Conservation (phyloP, 2,888 invertebrate species). For the Oxystoma pomonae region DNA sequence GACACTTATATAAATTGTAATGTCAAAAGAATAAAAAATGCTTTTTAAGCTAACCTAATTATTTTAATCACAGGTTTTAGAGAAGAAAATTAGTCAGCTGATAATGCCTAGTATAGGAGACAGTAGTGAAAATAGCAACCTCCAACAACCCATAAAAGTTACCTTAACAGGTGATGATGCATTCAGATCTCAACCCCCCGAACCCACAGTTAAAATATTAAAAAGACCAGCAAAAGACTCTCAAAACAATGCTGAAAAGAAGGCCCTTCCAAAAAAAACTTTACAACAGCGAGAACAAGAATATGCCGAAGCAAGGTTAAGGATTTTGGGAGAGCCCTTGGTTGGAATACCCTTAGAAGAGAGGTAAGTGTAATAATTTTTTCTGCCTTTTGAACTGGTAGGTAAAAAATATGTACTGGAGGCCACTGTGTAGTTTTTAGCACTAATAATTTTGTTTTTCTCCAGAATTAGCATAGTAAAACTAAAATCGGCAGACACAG, state of each 20-base stretch:
- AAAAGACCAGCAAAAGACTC: slow-evolving; percentile 60
- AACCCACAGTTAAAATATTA: slow-evolving; percentile 80
- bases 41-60: no score
- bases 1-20: no score
- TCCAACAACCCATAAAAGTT: slow-evolving; percentile 59
- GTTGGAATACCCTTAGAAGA: slow-evolving; percentile 43
- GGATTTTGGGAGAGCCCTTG: slow-evolving; percentile 74
- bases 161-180: slow-evolving; percentile 76
- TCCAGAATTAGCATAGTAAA: slow-evolving; percentile 44
- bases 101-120: slow-evolving; percentile 42
- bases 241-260: slow-evolving; percentile 58
- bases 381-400: no score
- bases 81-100: slow-evolving; percentile 46
- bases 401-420: no score
- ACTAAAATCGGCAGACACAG: slow-evolving; percentile 17
- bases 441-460: background rate
- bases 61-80: slow-evolving; percentile 49
- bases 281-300: slow-evolving; percentile 89
- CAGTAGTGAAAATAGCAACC: slow-evolving; percentile 35
- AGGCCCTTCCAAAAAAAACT: slow-evolving; percentile 74
- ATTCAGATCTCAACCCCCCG: slow-evolving; percentile 72
- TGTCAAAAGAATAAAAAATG: no score
- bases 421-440: no score
- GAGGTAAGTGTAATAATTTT: slow-evolving; percentile 27
- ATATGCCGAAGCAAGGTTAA: slow-evolving; percentile 85